Percentiles rank a stretch among this genome's conserved stretches.
Conservation (phyloP, 2,797 vertebrate species). For the Gila robusta region DNA sequence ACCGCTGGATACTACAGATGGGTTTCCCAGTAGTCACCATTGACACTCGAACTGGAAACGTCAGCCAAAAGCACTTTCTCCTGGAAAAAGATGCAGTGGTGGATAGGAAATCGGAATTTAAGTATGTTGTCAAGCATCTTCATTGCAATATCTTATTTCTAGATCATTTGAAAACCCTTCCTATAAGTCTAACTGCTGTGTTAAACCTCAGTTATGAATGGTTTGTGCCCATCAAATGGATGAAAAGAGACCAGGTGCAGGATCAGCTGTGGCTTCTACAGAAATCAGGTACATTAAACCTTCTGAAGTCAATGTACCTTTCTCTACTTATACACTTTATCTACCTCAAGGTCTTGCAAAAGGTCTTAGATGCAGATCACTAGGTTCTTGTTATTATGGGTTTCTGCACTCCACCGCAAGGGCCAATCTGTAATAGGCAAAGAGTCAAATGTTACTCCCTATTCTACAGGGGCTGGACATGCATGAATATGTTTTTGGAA, state of each 20-base stretch:
- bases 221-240: conserved; percentile 87
- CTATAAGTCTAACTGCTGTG: neutral
- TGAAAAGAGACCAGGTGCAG: accelerated
- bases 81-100: conserved; percentile 80
- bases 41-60: conserved; percentile 76
- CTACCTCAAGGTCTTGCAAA: neutral
- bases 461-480: conserved; percentile 5
- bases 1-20: conserved; percentile 95
- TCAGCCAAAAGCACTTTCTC: conserved; percentile 91
- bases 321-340: neutral
- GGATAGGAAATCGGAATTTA: conserved; percentile 82
- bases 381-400: neutral
- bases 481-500: neutral
- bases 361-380: accelerated
- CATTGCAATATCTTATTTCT: neutral
- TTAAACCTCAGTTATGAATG: conserved; percentile 85
- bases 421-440: conserved; percentile 14
- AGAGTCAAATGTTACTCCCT: neutral
- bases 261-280: conserved; percentile 80
- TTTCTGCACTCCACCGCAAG: neutral
- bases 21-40: conserved; percentile 91
- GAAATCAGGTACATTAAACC: conserved; percentile 68
- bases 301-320: neutral
- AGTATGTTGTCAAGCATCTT: conserved; percentile 76
- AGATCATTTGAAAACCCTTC: neutral